These are phyloP conservation scores for Sturnus vulgaris DNA, from an alignment of 2,113 vertebrate species.

Conservation along the genomic window DNA sequence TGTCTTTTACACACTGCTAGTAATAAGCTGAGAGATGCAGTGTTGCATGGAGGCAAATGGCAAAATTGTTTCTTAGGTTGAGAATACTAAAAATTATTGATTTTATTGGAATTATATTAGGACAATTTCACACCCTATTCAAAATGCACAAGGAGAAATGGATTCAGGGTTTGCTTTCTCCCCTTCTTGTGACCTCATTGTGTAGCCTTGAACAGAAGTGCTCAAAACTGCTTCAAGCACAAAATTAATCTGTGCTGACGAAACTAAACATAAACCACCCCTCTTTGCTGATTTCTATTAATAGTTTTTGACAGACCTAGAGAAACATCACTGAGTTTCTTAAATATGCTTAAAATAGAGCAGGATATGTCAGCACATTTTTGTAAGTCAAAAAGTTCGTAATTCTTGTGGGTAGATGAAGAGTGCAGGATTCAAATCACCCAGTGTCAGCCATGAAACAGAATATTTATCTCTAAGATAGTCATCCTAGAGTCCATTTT, in stretches of 20 bases:
- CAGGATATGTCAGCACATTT: background rate
- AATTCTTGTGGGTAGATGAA: background rate
- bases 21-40: conserved; percentile 20
- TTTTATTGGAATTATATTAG: conserved; percentile 17
- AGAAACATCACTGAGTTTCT: conserved; percentile 4
- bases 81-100: background rate
- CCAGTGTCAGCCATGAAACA: background rate
- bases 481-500: background rate
- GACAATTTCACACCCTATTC: conserved; percentile 19
- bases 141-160: background rate
- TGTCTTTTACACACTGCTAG: conserved; percentile 21
- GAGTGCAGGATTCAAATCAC: background rate
- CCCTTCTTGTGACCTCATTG: background rate
- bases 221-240: background rate
- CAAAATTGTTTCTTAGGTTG: background rate
- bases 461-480: background rate
- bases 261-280: background rate
- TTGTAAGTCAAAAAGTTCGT: background rate
- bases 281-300: background rate
- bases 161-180: conserved; percentile 3
- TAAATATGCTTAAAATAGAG: background rate
- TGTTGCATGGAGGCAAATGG: background rate
- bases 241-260: background rate
- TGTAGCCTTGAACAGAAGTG: background rate
- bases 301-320: conserved; percentile 2